Percentiles rank a stretch among this genome's conserved stretches.
Conservation (phyloP, 2,888 invertebrate species). For the Oscheius sp. region DNA sequence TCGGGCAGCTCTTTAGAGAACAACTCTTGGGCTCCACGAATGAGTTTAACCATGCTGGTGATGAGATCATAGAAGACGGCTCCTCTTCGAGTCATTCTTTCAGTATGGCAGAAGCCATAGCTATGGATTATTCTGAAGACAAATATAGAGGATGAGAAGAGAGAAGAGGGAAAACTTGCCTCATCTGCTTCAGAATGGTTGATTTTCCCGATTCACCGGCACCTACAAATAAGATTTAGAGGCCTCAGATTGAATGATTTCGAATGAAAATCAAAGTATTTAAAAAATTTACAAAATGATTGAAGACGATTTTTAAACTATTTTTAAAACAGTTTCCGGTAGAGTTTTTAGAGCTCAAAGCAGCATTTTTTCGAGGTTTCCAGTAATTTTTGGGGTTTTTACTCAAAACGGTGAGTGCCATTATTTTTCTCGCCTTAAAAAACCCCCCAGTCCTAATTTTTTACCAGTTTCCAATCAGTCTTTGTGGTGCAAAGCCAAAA, state of each 20-base stretch:
- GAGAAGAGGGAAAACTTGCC: neutral
- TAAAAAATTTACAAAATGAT: neutral
- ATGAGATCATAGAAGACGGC: neutral
- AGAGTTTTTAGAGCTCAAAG: too few species aligned
- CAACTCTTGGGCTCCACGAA: neutral
- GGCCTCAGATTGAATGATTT: neutral
- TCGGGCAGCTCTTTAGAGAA: neutral
- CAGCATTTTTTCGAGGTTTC: too few species aligned
- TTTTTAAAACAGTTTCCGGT: too few species aligned
- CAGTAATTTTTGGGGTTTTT: too few species aligned
- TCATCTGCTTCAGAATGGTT: conserved; percentile 8
- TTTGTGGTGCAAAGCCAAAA: too few species aligned
- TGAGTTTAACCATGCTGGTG: neutral
- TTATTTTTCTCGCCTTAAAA: too few species aligned
- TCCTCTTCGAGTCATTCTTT: neutral
- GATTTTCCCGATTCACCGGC: conserved; percentile 11
- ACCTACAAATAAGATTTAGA: neutral
- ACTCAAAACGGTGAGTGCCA: too few species aligned
- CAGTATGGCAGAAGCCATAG: neutral
- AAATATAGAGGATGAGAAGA: neutral
- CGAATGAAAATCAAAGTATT: neutral
- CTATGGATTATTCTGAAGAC: conserved; percentile 1
- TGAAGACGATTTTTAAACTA: too few species aligned
- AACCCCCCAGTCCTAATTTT: too few species aligned
- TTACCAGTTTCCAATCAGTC: too few species aligned